Conservation (phyloP, 2,888 invertebrate genomes). For the Heliconius erato region DNA sequence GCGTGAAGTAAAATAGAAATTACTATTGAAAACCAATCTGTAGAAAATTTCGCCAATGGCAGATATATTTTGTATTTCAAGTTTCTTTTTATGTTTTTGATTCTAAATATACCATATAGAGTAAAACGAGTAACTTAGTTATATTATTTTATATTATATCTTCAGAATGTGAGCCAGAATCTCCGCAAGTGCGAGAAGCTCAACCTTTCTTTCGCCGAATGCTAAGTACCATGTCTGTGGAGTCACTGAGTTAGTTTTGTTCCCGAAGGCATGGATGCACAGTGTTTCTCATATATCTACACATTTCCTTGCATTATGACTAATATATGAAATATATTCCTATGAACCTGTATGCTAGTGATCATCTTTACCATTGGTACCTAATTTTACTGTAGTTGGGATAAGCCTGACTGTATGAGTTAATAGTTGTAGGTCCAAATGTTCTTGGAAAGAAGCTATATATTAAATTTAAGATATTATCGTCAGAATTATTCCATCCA, state of each 20-base stretch:
- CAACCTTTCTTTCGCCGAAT: conserved; percentile 73
- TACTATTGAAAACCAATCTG: too few relatives aligned
- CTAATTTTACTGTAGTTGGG: neutral
- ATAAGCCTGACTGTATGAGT: neutral
- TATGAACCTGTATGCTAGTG: neutral
- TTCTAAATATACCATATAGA: neutral
- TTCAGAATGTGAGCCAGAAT: conserved; percentile 70
- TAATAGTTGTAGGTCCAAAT: too few relatives aligned
- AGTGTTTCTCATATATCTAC: conserved; percentile 1
- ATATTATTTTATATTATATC: conserved; percentile 46
- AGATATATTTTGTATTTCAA: neutral
- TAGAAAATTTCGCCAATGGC: neutral
- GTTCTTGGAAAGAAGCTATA: too few relatives aligned
- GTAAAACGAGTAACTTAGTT: neutral
- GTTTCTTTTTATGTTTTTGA: neutral
- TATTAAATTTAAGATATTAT: too few relatives aligned
- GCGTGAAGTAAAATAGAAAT: too few relatives aligned
- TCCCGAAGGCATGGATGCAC: conserved; percentile 18
- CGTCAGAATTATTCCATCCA: too few relatives aligned
- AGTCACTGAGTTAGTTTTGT: conserved; percentile 71
- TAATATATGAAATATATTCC: neutral
- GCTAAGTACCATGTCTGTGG: conserved; percentile 80
- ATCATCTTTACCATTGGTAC: neutral
- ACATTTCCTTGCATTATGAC: conserved; percentile 8
- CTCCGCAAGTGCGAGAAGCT: conserved; percentile 61